A percentile compares a stretch with the other conserved stretches of the same genome.
Conservation (phyloP, 2,888 invertebrate genomes). For the Drosophila sordidapex region DNA sequence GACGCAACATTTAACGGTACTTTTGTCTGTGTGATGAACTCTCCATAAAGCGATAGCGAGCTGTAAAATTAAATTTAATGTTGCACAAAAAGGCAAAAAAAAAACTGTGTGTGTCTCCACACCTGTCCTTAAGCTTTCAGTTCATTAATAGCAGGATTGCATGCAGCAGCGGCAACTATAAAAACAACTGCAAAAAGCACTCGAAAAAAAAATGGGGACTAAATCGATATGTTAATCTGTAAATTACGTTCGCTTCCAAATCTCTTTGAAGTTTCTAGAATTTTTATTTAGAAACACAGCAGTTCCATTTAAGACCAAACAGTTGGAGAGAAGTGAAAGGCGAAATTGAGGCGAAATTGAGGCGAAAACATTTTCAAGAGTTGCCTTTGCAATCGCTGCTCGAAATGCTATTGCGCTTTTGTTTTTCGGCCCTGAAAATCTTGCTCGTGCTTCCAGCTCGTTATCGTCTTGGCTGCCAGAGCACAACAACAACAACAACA, state of each 20-base stretch:
- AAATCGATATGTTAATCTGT: conserved; percentile 10
- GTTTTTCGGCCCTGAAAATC: conserved; percentile 46
- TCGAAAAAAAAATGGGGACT: conserved; percentile 8
- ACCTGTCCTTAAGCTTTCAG: conserved; percentile 54
- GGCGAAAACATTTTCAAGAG: conserved; percentile 21
- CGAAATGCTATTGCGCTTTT: conserved; percentile 46
- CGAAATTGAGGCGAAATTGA: conserved; percentile 17
- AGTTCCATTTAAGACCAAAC: too few species aligned
- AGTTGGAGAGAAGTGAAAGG: too few species aligned
- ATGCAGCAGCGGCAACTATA: conserved; percentile 21
- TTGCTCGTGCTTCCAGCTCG: conserved; percentile 45
- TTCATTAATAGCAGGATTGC: conserved; percentile 56
- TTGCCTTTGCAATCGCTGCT: neutral
- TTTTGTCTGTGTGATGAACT: conserved; percentile 47
- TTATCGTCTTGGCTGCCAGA: conserved; percentile 55
- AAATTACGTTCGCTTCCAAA: conserved; percentile 10
- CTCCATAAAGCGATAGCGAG: conserved; percentile 64
- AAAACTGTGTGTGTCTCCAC: conserved; percentile 4
- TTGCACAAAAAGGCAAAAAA: conserved; percentile 13
- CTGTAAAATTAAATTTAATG: conserved; percentile 76
- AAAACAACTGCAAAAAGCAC: conserved; percentile 25
- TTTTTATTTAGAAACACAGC: too few species aligned
- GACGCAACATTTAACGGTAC: conserved; percentile 68
- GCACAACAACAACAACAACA: conserved; percentile 2
- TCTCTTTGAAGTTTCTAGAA: neutral